Evolutionary conservation across 2,113 vertebrate species (phyloP).

Genomic region (Mustelus asterias): DNA sequence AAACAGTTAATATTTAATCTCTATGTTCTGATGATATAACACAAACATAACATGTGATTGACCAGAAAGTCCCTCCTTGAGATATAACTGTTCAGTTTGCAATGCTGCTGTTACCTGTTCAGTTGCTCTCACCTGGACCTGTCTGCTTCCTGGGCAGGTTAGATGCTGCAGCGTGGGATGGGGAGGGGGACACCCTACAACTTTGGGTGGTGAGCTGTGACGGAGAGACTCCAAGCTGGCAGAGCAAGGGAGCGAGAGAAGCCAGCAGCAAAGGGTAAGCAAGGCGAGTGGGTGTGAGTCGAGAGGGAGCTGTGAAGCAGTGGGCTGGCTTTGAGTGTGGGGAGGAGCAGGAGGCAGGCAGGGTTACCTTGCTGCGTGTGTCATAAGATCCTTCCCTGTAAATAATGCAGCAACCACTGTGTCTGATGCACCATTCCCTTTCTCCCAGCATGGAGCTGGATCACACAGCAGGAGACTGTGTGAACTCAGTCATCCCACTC

Average conservation of each 20-base stretch:
- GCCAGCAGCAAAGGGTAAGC: neutral
- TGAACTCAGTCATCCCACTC: neutral
- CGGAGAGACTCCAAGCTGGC: neutral
- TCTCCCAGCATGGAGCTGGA: neutral
- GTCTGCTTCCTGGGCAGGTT: neutral
- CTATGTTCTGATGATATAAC: neutral
- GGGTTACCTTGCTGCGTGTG: neutral
- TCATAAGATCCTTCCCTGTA: neutral
- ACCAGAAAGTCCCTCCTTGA: neutral
- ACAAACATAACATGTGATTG: neutral
- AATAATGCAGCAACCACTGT: neutral
- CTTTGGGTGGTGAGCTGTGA: neutral
- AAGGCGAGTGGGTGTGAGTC: neutral
- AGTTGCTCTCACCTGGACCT: neutral
- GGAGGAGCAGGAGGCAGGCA: neutral
- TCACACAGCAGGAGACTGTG: neutral
- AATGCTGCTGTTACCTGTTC: neutral
- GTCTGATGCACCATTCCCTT: neutral
- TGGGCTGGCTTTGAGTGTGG: neutral
- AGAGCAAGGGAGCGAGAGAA: neutral
- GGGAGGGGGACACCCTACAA: neutral
- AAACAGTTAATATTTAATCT: neutral
- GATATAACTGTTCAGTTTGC: neutral
- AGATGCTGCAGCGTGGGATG: neutral
- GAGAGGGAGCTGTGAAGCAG: neutral